Evolutionary conservation across 2,888 invertebrate species (phyloP).

Genomic region (Hydraecia micacea): DNA sequence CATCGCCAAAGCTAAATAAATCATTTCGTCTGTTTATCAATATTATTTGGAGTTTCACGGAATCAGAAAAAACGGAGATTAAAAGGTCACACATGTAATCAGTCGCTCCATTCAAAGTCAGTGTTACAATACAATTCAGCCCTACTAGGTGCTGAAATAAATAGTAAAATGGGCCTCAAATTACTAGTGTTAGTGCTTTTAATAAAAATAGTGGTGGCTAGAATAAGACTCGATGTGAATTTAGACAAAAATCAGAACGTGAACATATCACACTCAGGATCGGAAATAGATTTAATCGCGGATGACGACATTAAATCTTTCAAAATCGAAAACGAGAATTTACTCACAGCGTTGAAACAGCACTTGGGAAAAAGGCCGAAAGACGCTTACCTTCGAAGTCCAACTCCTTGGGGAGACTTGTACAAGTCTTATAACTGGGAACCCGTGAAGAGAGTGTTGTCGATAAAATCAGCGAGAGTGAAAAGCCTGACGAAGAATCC

Average conservation of each 20-base stretch:
- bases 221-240: constrained; percentile 68
- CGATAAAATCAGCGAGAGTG: constrained; percentile 74
- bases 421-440: constrained; percentile 81
- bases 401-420: constrained; percentile 85
- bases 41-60: neutral
- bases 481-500: constrained; percentile 70
- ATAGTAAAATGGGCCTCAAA: constrained; percentile 41
- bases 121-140: constrained; percentile 13
- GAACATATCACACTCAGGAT: constrained; percentile 72
- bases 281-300: constrained; percentile 71
- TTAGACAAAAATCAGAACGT: constrained; percentile 74
- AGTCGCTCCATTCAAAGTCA: neutral
- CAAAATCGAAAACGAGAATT: constrained; percentile 67
- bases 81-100: constrained; percentile 16
- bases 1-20: constrained; percentile 7
- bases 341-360: constrained; percentile 72
- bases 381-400: constrained; percentile 77
- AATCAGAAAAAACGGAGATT: constrained; percentile 22
- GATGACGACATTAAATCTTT: constrained; percentile 77
- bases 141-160: neutral
- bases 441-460: constrained; percentile 74
- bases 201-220: constrained; percentile 45
- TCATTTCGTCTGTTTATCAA: constrained; percentile 7
- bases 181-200: constrained; percentile 39
- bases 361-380: constrained; percentile 75